phyloP scores from a whole-genome alignment of 2,113 vertebrate genomes.

The Atlantisia rogersi region DNA sequence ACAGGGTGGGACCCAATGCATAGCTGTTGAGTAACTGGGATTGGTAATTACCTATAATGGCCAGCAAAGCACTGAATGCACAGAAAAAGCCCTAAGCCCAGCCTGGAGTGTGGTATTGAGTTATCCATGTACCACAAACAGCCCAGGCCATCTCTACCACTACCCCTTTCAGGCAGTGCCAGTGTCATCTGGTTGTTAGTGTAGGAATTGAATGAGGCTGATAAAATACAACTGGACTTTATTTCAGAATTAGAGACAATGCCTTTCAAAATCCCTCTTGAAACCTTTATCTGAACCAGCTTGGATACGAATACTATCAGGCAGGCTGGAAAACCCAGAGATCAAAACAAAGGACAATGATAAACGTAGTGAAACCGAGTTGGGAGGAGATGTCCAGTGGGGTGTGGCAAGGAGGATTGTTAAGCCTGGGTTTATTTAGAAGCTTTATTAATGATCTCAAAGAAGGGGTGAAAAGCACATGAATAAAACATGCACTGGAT shows the following conservation, averaged over 20 bases:
- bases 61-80: neutral
- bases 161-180: neutral
- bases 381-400: slow-evolving; percentile 36
- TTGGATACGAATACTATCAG: neutral
- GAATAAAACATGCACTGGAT: slow-evolving; percentile 58
- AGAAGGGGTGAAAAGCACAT: slow-evolving; percentile 49
- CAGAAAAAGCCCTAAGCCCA: neutral
- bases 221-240: neutral
- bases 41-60: neutral
- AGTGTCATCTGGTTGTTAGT: neutral
- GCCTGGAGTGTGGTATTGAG: neutral
- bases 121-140: fast-evolving
- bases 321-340: neutral
- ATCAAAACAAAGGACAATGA: neutral
- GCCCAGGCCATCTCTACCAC: neutral
- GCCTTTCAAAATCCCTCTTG: neutral
- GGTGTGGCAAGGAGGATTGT: neutral
- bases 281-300: neutral
- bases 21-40: neutral
- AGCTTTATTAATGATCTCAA: slow-evolving; percentile 59
- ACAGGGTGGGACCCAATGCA: neutral
- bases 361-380: neutral
- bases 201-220: neutral
- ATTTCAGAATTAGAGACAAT: neutral
- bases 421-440: slow-evolving; percentile 50